A percentile compares a stretch with the other conserved stretches of the same genome.
phyloP scores from a whole-genome alignment of 2,797 vertebrate genomes.

The Chlorospingus flavigularis region DNA sequence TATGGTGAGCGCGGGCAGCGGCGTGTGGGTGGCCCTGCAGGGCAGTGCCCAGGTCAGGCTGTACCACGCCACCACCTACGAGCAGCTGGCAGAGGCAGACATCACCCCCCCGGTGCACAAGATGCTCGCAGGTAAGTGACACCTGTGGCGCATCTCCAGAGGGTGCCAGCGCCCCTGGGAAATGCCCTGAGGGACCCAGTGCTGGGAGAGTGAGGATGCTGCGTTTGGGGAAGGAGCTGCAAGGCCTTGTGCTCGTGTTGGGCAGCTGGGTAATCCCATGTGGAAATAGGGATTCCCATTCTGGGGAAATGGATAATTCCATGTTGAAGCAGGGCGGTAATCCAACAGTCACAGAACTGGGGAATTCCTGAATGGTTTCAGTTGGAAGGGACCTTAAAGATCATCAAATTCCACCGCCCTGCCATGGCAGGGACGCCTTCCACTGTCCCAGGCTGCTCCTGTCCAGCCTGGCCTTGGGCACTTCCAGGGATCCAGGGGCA shows the following conservation, averaged over 20 bases:
- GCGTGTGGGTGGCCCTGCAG: slow-evolving; percentile 92
- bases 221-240: rapidly evolving
- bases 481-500: not conserved
- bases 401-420: not conserved
- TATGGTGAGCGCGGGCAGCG: slow-evolving; percentile 89
- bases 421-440: not conserved
- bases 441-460: rapidly evolving
- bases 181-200: rapidly evolving
- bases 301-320: not conserved
- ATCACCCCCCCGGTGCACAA: slow-evolving; percentile 96
- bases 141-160: rapidly evolving
- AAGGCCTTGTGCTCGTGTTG: rapidly evolving
- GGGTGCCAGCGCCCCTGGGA: not conserved
- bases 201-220: rapidly evolving
- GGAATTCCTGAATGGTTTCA: rapidly evolving
- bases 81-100: slow-evolving; percentile 92
- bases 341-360: rapidly evolving
- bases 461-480: rapidly evolving
- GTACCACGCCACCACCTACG: slow-evolving; percentile 90
- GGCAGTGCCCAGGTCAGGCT: slow-evolving; percentile 92
- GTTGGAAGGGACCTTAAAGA: not conserved
- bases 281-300: not conserved
- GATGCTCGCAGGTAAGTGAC: slow-evolving; percentile 90
- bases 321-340: rapidly evolving
- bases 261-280: rapidly evolving